phyloP scores from a whole-genome alignment of 2,113 vertebrate species.

The Cromileptes altivelis region DNA sequence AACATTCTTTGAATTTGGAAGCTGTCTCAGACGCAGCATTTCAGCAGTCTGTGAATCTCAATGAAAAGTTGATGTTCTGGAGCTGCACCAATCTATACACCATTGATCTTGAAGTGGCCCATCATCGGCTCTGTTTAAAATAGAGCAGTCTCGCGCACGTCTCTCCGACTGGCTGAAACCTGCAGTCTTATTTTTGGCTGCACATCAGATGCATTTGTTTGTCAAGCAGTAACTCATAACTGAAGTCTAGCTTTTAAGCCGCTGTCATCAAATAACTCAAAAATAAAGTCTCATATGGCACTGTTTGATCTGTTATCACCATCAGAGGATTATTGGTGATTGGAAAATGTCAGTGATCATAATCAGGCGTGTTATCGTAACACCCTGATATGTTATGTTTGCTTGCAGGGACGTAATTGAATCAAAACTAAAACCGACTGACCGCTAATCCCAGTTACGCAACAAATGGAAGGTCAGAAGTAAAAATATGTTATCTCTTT shows the following conservation, averaged over 20 bases:
- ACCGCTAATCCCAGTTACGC: constrained; percentile 21
- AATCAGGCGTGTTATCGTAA: too few species aligned
- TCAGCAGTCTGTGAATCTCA: background rate
- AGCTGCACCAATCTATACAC: background rate
- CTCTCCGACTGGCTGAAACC: constrained; percentile 20
- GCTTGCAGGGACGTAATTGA: constrained; percentile 1
- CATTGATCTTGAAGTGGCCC: background rate
- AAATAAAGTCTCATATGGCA: background rate
- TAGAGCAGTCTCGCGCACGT: constrained; percentile 2
- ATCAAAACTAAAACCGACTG: background rate
- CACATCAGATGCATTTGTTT: constrained; percentile 38
- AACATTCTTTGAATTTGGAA: background rate
- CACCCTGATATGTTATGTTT: background rate
- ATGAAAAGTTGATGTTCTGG: background rate
- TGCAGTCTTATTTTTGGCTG: constrained; percentile 32
- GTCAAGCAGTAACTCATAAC: constrained; percentile 6
- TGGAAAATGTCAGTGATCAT: background rate
- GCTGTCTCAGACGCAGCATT: background rate
- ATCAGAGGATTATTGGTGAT: constrained; percentile 10
- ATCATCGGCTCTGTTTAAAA: constrained; percentile 36
- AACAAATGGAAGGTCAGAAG: constrained; percentile 58
- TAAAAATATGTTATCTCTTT: constrained; percentile 51
- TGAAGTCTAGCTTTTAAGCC: constrained; percentile 5
- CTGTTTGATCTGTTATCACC: background rate
- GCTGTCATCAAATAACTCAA: background rate